Conservation (phyloP, 2,888 invertebrate genomes). For the Labia minor region DNA sequence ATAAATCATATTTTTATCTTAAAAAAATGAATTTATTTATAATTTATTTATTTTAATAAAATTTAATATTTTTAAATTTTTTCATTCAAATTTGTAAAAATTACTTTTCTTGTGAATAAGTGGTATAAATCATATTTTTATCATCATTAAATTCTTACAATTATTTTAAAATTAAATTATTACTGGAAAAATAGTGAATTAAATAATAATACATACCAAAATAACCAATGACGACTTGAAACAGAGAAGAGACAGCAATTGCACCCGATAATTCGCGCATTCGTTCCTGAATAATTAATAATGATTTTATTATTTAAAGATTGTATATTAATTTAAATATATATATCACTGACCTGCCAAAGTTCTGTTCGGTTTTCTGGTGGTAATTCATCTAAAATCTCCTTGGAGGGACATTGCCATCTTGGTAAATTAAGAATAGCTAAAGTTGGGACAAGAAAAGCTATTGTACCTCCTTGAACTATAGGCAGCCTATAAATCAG, state of each 20-base stretch:
- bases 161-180: neutral
- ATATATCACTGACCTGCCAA: constrained; percentile 44
- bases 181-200: neutral
- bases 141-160: no score
- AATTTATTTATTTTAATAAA: no score
- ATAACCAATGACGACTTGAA: constrained; percentile 61
- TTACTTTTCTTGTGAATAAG: no score
- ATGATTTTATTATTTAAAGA: no score
- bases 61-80: no score
- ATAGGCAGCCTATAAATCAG: constrained; percentile 54
- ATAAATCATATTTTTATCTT: no score
- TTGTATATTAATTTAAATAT: neutral
- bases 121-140: no score
- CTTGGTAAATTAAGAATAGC: constrained; percentile 59
- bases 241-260: constrained; percentile 64
- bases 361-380: constrained; percentile 45
- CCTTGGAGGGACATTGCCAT: constrained; percentile 55
- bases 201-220: constrained; percentile 29
- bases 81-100: no score
- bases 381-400: constrained; percentile 44
- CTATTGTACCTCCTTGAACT: constrained; percentile 68
- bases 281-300: constrained; percentile 39
- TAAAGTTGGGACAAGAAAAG: constrained; percentile 66
- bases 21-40: no score
- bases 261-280: constrained; percentile 77